phyloP scores from a whole-genome alignment of 2,888 invertebrate genomes.

The Unio delphinus region DNA sequence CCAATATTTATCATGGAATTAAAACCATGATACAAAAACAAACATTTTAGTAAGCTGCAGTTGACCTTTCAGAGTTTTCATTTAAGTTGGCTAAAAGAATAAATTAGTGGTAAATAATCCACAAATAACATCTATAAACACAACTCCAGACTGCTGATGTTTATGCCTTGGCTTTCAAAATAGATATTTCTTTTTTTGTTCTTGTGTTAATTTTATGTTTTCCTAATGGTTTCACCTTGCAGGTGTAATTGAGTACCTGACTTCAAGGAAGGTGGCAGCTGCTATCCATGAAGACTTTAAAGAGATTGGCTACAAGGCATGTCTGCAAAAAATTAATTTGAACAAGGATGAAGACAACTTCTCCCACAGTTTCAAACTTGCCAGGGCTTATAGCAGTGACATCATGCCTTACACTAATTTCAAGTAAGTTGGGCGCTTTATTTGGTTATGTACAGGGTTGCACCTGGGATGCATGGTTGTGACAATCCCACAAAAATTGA shows the following conservation, averaged over 20 bases:
- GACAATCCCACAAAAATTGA: too few species aligned
- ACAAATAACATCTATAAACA: too few species aligned
- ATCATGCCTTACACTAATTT: slow-evolving; percentile 99
- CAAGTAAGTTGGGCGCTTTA: slow-evolving; percentile 80
- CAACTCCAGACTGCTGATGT: not conserved
- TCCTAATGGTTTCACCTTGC: slow-evolving; percentile 44
- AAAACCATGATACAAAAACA: too few species aligned
- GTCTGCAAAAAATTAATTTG: slow-evolving; percentile 87
- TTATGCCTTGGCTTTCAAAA: not conserved
- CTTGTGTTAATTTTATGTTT: slow-evolving; percentile 3
- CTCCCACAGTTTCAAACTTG: slow-evolving; percentile 95
- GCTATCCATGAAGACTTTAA: slow-evolving; percentile 95
- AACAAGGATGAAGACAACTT: slow-evolving; percentile 74
- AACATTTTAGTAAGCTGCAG: too few species aligned
- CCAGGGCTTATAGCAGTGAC: slow-evolving; percentile 92
- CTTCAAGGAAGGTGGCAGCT: slow-evolving; percentile 88
- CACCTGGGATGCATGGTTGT: too few species aligned
- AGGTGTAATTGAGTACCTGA: slow-evolving; percentile 97
- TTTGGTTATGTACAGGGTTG: too few species aligned
- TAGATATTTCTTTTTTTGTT: not conserved
- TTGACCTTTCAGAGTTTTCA: too few species aligned
- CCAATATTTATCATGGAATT: too few species aligned
- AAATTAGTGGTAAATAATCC: too few species aligned
- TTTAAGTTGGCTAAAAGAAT: too few species aligned
- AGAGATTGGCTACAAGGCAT: slow-evolving; percentile 91